Evolutionary conservation across 2,888 invertebrate genomes (phyloP).

Genomic region (Ephialtes manifestator): DNA sequence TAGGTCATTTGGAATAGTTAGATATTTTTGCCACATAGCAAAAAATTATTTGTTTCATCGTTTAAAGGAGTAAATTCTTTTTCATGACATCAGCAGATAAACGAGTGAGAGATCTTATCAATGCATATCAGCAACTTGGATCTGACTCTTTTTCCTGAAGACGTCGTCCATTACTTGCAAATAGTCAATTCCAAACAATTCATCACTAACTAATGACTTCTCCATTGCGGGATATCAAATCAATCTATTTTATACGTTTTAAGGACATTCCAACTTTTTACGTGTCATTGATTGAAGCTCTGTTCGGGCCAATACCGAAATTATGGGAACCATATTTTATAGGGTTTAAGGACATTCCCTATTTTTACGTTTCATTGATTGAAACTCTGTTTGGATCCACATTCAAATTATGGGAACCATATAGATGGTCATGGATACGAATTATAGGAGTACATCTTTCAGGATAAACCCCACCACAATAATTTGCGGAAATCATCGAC

Average conservation of each 20-base stretch:
- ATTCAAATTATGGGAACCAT: background rate
- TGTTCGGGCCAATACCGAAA: background rate
- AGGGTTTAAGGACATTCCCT: background rate
- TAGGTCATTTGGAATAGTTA: no score
- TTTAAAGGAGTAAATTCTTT: no score
- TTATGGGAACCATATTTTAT: background rate
- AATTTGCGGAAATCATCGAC: conserved; percentile 25
- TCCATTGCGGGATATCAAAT: conserved; percentile 36
- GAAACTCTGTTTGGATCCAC: background rate
- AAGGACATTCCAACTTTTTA: background rate
- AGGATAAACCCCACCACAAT: background rate
- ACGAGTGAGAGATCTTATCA: no score
- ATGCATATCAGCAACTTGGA: conserved; percentile 9
- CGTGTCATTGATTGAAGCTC: background rate
- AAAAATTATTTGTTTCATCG: no score
- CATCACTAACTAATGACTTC: conserved; percentile 13
- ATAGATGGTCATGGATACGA: background rate
- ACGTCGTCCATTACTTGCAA: conserved; percentile 21
- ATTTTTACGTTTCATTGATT: background rate
- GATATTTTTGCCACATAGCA: no score
- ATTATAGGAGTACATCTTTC: background rate
- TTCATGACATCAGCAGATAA: no score
- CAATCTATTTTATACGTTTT: conserved; percentile 25
- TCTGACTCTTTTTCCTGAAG: conserved; percentile 18
- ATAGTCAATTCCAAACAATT: conserved; percentile 25